Base-by-base conservation (phyloP, 2,113 vertebrate genomes). In the Bubo blakistoni region DNA sequence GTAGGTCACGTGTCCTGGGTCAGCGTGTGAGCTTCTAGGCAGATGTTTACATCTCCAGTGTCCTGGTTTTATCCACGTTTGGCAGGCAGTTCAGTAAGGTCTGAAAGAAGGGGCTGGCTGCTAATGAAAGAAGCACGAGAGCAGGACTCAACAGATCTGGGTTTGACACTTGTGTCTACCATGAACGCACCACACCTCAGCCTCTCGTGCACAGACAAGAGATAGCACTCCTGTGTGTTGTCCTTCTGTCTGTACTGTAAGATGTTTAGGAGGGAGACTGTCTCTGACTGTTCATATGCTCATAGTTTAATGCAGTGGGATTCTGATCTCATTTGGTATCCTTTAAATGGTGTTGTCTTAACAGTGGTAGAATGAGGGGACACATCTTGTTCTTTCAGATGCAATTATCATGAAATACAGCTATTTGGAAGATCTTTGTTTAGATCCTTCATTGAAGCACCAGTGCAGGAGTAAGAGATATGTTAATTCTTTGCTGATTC, bases 1-100 rank as follows among this genome's bases (percentile, higher is more conserved):
- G 99, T 99, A 94, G 80, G 77, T n/a, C 42, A 10, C 44, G 25
- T 46, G 19, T 70, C 47, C 44, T 42, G 66, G 29, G 58, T 25
- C 3, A 0, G 16, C 18, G 17, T 4, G 0, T 29, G 36, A 61
- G 42, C 29, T 67, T 81, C 36, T 49, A 76, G 63, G 24, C 22
- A 47, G 34, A 30, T 26, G 2, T 69, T 66, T 30, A 21, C 25
- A 16, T 67, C n/a, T 73, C 80, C 5, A 4, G 17, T 7, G 14
- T 67, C 16, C 32, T 62, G 24, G 4, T 30, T 87, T 86, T 55
- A 7, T 32, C 38, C 0, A 0, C 46, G 18, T 32, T 26, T 32
- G 51, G 62, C 54, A 42, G 26, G 29, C 2, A 3, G 29, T 61
- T 82, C 70, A 25, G 47, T 40, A n/a, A 72, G 38, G 34, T 61